Evolutionary conservation across 1,140 invertebrate species (phyloP), one percentile per base, ranked within the genome.

Genomic region (Charaxes varanes): DNA sequence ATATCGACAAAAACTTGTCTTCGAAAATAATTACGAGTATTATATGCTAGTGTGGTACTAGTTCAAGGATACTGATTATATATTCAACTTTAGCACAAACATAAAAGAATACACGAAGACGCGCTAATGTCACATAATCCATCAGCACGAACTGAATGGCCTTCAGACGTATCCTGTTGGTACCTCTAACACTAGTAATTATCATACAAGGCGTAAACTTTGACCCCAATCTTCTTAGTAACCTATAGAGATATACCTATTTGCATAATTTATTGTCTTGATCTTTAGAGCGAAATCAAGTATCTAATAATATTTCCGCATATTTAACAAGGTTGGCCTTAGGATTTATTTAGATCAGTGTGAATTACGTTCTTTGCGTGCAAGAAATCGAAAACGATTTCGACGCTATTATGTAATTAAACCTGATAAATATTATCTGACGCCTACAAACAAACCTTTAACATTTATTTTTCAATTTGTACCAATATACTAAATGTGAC

Each of bases 141-240:
- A 40, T 49, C 27, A 26, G 12, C 15, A 36, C 18, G 32, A 31
- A 18, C 36, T 10, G 12, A 23, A 18, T 31, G 51, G 51, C 55
- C 51, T 58, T 58, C 42, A 38, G 5, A 16, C 24, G 42, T 43
- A 54, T 58, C 55, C 55, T 58, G 55, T 28, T 58, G 21, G 42
- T 19, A 37, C 16, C 8, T 34, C n/a, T 14, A 21, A 53, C 31
- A 48, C 34, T 41, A 26, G 48, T 36, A 40, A 35, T 53, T 38
- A 49, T 23, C 37, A 53, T 53, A 34, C 31, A 32, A 51, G 52
- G 35, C 44, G 45, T 49, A 19, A 41, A 55, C 52, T 48, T 55
- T 60, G 56, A 52, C 53, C 56, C 23, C 31, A 37, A 21, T 40
- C 12, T 32, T 26, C 23, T 38, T 19, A 36, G 17, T 41, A 32